Evolutionary conservation across 64 coral and sea anemone genomes (phyloP), one percentile per base, ranked within the genome.

Genomic region (Platygyra sinensis): DNA sequence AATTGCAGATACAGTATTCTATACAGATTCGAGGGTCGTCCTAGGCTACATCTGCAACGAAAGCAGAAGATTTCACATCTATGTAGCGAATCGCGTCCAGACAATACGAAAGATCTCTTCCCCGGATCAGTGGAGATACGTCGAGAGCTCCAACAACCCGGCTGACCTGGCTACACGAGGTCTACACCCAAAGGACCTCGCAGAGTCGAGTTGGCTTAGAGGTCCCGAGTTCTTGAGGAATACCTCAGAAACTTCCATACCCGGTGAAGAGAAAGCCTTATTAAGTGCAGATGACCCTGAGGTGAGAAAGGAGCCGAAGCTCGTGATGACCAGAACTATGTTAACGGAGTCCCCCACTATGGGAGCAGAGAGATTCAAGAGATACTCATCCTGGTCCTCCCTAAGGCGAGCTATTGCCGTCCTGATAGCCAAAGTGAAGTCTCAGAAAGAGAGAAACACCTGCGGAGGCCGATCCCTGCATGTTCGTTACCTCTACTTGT

Each of bases 111-210:
- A 71, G 59, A 29, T 74, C 38, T 51, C 42, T 32, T 17, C 25
- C 8, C 86, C 86, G 22, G 25, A 28, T 17, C 46, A 87, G 32
- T 74, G 86, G 86, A 75, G 33, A 36, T 36, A 36, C 33, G 33
- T 36, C 59, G 49, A 27, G 9, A 87, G 31, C 18, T 36, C 8
- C 33, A 36, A 36, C 38, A 86, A 86, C 29, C 63, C 83, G 1
- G 83, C 83, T 28, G 83, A 86, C 20, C 83, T 86, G 8, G 83
- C 19, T 0, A 86, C 83, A 13, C 33, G 36, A n/a, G 63, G 83
- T 31, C 22, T 86, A 28, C 33, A n/a, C 20, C 7, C 67, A 0
- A 59, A 60, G 4, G 27, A 75, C 3, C 85, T 60, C 2, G 6
- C 25, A 29, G 33, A 50, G 6, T 73, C 67, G 11, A 14, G 13